phyloP scores from a whole-genome alignment of 2,797 vertebrate genomes.

The Macropodus opercularis region DNA sequence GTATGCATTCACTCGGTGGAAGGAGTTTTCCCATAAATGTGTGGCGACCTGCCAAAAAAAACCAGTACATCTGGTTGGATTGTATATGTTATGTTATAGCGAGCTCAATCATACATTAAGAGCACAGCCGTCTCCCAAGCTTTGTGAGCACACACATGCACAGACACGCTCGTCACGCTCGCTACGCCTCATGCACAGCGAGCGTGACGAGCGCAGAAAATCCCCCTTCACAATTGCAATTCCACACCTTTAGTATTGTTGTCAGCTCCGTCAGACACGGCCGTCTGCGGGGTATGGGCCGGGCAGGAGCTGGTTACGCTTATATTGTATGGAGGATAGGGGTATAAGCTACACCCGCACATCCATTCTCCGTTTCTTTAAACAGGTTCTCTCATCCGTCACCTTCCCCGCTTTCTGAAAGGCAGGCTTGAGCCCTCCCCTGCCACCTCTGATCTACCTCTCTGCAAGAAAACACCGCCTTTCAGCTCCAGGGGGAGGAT shows the following conservation, averaged over 20 bases:
- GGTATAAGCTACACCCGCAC: conserved; percentile 56
- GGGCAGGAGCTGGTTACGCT: conserved; percentile 34
- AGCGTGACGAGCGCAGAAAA: conserved; percentile 52
- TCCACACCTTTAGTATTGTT: conserved; percentile 67
- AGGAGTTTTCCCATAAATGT: conserved; percentile 46
- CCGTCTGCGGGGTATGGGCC: conserved; percentile 60
- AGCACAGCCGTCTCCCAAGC: conserved; percentile 21
- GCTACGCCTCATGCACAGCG: conserved; percentile 2
- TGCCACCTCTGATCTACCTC: conserved; percentile 42
- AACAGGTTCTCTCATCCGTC: conserved; percentile 75
- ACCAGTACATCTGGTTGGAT: conserved; percentile 64
- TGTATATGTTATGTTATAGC: conserved; percentile 27
- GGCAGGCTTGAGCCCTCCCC: conserved; percentile 21
- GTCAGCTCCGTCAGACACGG: conserved; percentile 67
- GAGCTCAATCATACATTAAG: conserved; percentile 27
- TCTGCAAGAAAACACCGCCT: conserved; percentile 42
- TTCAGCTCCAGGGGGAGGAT: conserved; percentile 45
- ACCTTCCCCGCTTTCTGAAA: conserved; percentile 40
- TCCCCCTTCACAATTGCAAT: conserved; percentile 57
- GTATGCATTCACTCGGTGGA: neutral
- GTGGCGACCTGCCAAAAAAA: conserved; percentile 51
- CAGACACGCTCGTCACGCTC: neutral
- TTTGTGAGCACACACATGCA: conserved; percentile 8
- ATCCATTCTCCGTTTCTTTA: conserved; percentile 54
- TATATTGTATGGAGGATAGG: conserved; percentile 60